Evolutionary conservation across 2,113 vertebrate genomes (phyloP).

Genomic region (Xenopus borealis): DNA sequence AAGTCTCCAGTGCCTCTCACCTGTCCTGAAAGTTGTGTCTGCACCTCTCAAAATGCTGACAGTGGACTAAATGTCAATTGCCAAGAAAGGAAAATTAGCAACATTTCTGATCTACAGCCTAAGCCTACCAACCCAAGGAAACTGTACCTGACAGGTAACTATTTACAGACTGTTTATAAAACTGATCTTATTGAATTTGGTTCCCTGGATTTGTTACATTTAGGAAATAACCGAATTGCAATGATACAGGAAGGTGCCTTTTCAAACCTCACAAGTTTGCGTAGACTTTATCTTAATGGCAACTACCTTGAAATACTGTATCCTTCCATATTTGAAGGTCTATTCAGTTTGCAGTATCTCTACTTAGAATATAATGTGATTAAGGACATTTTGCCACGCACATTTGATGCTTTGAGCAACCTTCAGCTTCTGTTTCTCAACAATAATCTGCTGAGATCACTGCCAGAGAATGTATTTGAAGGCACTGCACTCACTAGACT

Average conservation of each 20-base stretch:
- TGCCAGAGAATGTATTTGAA: conserved; percentile 86
- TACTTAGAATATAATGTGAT: conserved; percentile 98
- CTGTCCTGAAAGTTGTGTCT: conserved; percentile 87
- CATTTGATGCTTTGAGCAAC: conserved; percentile 86
- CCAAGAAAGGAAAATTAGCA: conserved; percentile 91
- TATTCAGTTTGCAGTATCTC: conserved; percentile 92
- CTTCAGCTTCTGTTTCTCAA: conserved; percentile 94
- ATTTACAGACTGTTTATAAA: conserved; percentile 86
- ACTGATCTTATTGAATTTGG: conserved; percentile 83
- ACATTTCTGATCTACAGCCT: conserved; percentile 89
- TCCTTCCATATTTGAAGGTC: conserved; percentile 81
- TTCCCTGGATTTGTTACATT: conserved; percentile 89
- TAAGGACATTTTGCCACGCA: conserved; percentile 87
- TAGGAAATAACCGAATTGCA: conserved; percentile 94
- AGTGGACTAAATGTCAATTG: conserved; percentile 94
- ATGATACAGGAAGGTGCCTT: conserved; percentile 93
- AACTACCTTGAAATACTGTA: conserved; percentile 94
- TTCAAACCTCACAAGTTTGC: conserved; percentile 88
- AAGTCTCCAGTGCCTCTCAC: conserved; percentile 87
- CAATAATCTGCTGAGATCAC: conserved; percentile 88
- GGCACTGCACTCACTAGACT: conserved; percentile 91
- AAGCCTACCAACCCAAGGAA: conserved; percentile 94
- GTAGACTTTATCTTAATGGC: conserved; percentile 93
- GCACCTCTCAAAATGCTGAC: conserved; percentile 90
- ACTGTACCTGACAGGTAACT: conserved; percentile 94